Percentiles rank a stretch among this genome's conserved stretches.
Conservation (phyloP, 1,140 invertebrate genomes). For the Drosophila serrata region DNA sequence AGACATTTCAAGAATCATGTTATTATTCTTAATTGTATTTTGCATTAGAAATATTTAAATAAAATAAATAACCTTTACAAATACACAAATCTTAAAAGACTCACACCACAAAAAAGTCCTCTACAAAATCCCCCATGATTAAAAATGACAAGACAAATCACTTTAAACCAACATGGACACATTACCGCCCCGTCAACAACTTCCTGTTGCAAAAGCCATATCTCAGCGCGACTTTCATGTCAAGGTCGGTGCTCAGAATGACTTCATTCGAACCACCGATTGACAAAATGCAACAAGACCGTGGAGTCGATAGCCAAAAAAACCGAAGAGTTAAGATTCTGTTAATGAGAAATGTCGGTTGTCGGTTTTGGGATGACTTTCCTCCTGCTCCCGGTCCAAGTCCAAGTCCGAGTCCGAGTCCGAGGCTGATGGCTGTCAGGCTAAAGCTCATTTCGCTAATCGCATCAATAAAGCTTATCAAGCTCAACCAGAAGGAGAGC, state of each 20-base stretch:
- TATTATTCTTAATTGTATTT: not conserved
- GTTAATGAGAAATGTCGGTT: slow-evolving; percentile 83
- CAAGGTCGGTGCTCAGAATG: slow-evolving; percentile 56
- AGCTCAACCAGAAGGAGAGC: slow-evolving; percentile 49
- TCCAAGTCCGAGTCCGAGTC: slow-evolving; percentile 2
- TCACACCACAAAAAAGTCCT: not conserved
- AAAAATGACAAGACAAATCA: slow-evolving; percentile 34
- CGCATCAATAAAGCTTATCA: slow-evolving; percentile 83
- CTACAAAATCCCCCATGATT: slow-evolving; percentile 2
- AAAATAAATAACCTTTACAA: not conserved
- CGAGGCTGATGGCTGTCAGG: slow-evolving; percentile 44
- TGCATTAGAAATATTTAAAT: not conserved
- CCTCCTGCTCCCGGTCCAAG: slow-evolving; percentile 3
- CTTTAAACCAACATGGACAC: slow-evolving; percentile 18
- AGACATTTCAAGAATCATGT: too few relatives aligned
- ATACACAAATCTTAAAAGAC: not conserved
- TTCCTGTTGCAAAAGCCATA: slow-evolving; percentile 32
- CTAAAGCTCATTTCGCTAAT: slow-evolving; percentile 81
- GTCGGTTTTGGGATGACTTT: slow-evolving; percentile 60
- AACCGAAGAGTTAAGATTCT: slow-evolving; percentile 35
- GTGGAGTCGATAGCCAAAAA: slow-evolving; percentile 51
- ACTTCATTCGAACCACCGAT: slow-evolving; percentile 58
- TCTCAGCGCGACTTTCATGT: slow-evolving; percentile 36
- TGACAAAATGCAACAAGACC: slow-evolving; percentile 74
- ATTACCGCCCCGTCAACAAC: slow-evolving; percentile 22